phyloP scores from a whole-genome alignment of 2,797 vertebrate species.

The Buphagus erythrorhynchus region DNA sequence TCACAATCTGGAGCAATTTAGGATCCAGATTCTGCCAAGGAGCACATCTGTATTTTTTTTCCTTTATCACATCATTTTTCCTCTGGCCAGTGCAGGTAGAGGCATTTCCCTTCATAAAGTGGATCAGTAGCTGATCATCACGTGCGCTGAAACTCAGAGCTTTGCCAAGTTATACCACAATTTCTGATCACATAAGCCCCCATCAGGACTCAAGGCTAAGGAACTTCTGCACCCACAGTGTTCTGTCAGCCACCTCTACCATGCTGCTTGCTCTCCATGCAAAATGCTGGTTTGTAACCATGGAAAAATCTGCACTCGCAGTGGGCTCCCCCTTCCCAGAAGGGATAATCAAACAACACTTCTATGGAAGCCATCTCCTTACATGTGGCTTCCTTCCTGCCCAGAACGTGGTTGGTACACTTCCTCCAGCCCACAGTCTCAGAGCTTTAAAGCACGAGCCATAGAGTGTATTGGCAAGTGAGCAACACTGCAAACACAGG shows the following conservation, averaged over 20 bases:
- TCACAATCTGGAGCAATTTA: neutral
- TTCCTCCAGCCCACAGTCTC: neutral
- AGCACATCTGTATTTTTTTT: neutral
- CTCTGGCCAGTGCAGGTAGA: neutral
- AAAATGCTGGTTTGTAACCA: neutral
- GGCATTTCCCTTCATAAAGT: neutral
- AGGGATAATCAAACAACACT: neutral
- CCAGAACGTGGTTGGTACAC: neutral
- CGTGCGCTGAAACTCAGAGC: neutral
- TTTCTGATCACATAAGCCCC: neutral
- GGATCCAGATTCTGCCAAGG: neutral
- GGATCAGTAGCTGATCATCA: neutral
- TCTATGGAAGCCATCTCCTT: neutral
- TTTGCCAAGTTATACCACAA: neutral
- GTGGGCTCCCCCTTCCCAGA: neutral
- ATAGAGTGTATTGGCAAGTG: conserved; percentile 9
- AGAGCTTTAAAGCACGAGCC: neutral
- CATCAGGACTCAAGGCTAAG: neutral
- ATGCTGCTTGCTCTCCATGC: neutral
- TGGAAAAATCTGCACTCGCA: neutral
- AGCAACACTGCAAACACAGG: conserved; percentile 15
- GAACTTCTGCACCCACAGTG: neutral
- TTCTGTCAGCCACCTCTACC: neutral
- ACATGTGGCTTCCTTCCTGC: neutral
- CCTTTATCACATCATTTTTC: neutral